Evolutionary conservation across 2,113 vertebrate genomes (phyloP), one percentile per base, ranked within the genome.

Genomic region (Scartelaos histophorus): DNA sequence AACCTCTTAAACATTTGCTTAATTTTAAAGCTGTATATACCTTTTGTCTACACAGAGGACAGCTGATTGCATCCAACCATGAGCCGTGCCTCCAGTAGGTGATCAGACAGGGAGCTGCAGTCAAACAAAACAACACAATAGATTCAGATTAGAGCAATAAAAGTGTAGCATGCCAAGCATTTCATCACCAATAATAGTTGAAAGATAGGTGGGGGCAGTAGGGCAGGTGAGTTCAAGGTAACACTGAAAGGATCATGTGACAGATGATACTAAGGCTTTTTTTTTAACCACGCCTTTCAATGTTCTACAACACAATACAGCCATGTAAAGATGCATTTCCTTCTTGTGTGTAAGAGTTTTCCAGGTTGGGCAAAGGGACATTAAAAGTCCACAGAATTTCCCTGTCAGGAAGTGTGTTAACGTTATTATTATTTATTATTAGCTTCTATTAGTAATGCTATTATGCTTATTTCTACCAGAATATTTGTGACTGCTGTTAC

Each of bases 31-130:
- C 9, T 13, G 0, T 0, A 19, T 0, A 19, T 70, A 86, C 95
- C 93, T 95, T 95, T 81, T 95, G 93, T 87, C 95, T 93, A 87
- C 95, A 95, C 74, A 96, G 92, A 70, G 95, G 94, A 68, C 94
- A 95, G 80, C 80, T 95, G 87, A 96, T 90, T 0, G 94, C 94
- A 29, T 93, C 92, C 70, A 95, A 79, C 91, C 92, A 95, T 25
- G 93, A 88, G n/a, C 93, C 91, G 0, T 95, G 94, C 77, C 93
- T 95, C 94, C 94, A 95, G 79, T 90, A 95, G 5, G 90, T 76
- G 47, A 95, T 95, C 70, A 96, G 90, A 88, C 95, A 96, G 62
- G 91, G 87, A 49, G 93, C 93, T 96, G 80, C 24, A 72, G 71
- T 21, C 49, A 13, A 62, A 57, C 65, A 54, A 69, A 22, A 21